These are phyloP conservation scores for Chalcosyrphus nemorum DNA, from an alignment of 2,888 invertebrate species.

Conservation along the genomic window DNA sequence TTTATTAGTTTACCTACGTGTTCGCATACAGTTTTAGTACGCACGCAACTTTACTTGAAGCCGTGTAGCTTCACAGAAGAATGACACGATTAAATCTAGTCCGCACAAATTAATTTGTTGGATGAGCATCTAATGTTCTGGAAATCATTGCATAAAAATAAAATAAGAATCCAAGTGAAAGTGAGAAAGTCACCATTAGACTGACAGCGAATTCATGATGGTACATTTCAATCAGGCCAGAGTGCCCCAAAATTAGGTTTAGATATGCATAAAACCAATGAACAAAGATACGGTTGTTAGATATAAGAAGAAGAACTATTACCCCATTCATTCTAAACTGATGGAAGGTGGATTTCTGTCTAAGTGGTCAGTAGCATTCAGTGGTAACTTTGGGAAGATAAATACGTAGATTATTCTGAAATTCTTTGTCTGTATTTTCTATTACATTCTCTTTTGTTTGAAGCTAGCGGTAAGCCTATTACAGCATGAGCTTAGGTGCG, in stretches of 20 bases:
- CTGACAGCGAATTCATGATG: background rate
- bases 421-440: background rate
- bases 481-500: no score
- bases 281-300: background rate
- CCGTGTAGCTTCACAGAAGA: background rate
- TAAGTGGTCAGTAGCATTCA: background rate
- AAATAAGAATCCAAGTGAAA: slow-evolving; percentile 30
- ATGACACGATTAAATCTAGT: slow-evolving; percentile 1
- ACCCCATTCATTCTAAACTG: background rate
- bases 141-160: slow-evolving; percentile 51
- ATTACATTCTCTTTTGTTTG: no score
- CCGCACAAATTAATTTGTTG: slow-evolving; percentile 32
- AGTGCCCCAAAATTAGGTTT: background rate
- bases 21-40: background rate
- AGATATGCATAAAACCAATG: background rate
- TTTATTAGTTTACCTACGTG: background rate
- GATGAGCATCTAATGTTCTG: slow-evolving; percentile 46
- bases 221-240: background rate
- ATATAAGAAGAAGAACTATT: background rate
- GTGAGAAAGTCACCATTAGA: slow-evolving; percentile 3
- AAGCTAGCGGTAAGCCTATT: no score
- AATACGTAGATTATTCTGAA: background rate
- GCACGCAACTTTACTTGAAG: slow-evolving; percentile 1
- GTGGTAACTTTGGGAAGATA: background rate
- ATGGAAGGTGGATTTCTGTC: background rate